Percentiles rank a stretch among this genome's conserved stretches.
Evolutionary conservation across 2,797 vertebrate genomes (phyloP).

Genomic region (Periophthalmus magnuspinnatus): DNA sequence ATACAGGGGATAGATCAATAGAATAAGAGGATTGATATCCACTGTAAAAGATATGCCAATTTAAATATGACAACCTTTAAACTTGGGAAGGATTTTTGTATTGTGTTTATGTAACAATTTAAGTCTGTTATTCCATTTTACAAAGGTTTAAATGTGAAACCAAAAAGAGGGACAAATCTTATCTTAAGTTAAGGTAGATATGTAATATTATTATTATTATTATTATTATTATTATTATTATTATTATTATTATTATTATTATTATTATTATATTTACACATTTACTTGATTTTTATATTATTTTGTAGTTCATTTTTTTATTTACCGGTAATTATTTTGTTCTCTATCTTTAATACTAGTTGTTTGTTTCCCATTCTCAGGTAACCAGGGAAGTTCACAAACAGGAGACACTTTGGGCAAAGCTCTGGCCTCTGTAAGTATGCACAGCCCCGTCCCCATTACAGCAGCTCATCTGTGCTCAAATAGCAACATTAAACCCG

Average conservation of each 20-base stretch:
- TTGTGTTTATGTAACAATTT: background rate
- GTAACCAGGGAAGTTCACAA: conserved; percentile 87
- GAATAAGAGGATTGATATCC: background rate
- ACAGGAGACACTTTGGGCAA: conserved; percentile 94
- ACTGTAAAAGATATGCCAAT: no score
- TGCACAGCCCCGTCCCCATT: conserved; percentile 47
- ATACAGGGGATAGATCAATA: background rate
- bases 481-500: conserved; percentile 37
- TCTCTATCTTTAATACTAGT: no score
- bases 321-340: background rate
- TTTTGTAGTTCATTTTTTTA: background rate
- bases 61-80: no score
- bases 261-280: background rate
- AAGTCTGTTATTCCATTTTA: no score
- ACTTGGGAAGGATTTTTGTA: background rate
- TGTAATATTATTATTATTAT: no score
- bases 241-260: no score
- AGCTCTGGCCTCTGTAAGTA: conserved; percentile 96
- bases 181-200: no score
- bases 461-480: conserved; percentile 45
- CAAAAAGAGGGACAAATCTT: no score
- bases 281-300: background rate
- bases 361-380: conserved; percentile 64
- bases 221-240: no score
- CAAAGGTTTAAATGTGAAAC: no score